phyloP scores from a whole-genome alignment of 2,888 invertebrate genomes.

The Gisinianus flammeolus region DNA sequence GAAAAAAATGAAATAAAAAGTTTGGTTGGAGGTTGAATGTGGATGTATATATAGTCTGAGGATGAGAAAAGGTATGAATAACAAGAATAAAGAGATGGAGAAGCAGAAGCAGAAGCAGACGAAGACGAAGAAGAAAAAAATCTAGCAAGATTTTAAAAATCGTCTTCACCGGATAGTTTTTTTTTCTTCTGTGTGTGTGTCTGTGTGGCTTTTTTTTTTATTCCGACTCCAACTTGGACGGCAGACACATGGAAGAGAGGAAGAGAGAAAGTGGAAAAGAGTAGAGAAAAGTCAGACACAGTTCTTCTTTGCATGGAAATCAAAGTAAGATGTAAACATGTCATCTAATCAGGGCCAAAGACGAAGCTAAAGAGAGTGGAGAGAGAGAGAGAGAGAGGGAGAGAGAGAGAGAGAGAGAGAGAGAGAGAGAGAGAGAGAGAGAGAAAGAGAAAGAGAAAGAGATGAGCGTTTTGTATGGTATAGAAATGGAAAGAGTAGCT shows the following conservation, averaged over 20 bases:
- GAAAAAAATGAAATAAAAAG: too few species aligned
- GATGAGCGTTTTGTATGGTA: not conserved
- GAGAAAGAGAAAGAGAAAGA: slow-evolving; percentile 2
- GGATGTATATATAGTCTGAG: too few species aligned
- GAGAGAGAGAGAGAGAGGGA: not conserved
- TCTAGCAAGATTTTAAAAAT: slow-evolving; percentile 22
- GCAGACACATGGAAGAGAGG: not conserved
- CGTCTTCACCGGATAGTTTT: slow-evolving; percentile 15
- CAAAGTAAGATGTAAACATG: slow-evolving; percentile 25
- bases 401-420: not conserved
- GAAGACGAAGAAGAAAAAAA: not conserved
- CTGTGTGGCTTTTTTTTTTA: too few species aligned
- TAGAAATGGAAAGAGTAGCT: too few species aligned
- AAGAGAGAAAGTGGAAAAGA: not conserved
- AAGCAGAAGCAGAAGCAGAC: not conserved
- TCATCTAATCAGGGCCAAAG: slow-evolving; percentile 22
- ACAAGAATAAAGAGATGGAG: too few species aligned
- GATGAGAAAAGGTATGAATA: too few species aligned
- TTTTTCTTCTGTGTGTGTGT: not conserved
- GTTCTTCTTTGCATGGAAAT: not conserved
- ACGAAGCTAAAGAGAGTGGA: not conserved
- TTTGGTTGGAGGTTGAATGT: too few species aligned
- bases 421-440: not conserved
- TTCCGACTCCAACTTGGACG: too few species aligned
- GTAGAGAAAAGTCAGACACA: not conserved